Base-by-base conservation (phyloP, 1,140 invertebrate species). In the Wasmannia auropunctata region DNA sequence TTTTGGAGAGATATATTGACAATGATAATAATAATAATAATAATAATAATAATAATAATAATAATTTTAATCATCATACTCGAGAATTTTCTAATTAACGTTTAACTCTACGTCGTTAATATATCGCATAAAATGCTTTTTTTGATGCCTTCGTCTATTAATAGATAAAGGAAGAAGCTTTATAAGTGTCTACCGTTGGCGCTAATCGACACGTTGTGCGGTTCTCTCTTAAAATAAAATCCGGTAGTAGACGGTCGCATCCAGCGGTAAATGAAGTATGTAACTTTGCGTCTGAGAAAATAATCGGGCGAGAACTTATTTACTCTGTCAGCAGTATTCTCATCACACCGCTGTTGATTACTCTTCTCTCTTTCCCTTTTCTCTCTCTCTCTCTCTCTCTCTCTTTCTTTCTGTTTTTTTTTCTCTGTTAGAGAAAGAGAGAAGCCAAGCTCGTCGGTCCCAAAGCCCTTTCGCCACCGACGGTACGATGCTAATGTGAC, bases 201-300 rank as follows among this genome's bases (percentile, higher is more conserved):
- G 56, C 19, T 77, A 77, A 43, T 62, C 8, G 54, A 43, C 37
- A 46, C 11, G 19, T 31, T 11, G 19, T 11, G 40, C 10, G n/a
- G 19, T 22, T 60, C 6, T 34, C 19, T 46, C 28, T 62, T 22
- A 77, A 77, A 77, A 62, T 62, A 77, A 77, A 77, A 77, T 63
- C 37, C 75, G 56, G 28, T 46, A 63, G 56, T 43, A 63, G 75
- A 62, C 34, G 54, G 19, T 31, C 6, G 56, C 58, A 43, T 63
- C 37, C 22, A 22, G 25, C 56, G 37, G 37, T 63, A 77, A 62
- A 62, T 63, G 56, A 77, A 46, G 58, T 63, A 62, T 60, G 34
- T 28, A 76, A 19, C 51, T 40, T 77, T 22, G 75, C 75, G 58
- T 77, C 40, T 77, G 56, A 77, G 75, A 46, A 63, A 77, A 77